Evolutionary conservation across 2,888 invertebrate genomes (phyloP), one percentile per base, ranked within the genome.

Genomic region (Drosophila nigricruria): DNA sequence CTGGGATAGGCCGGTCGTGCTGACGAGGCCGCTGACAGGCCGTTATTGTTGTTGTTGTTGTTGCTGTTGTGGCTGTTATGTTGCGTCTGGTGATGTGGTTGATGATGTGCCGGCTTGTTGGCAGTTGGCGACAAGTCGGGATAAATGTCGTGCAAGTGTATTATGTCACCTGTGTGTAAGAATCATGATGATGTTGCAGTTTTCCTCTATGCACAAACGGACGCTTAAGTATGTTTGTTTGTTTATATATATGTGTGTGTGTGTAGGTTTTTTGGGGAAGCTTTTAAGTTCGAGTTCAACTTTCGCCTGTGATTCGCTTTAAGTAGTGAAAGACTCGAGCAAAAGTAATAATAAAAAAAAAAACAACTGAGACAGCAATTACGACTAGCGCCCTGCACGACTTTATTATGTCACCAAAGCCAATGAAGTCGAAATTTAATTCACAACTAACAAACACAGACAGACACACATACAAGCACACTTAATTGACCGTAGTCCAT

Each of bases 61-160:
- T 36, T 67, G 8, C n/a, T n/a, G n/a, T n/a, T n/a, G 59, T 36
- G 62, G 63, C 45, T 62, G 53, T 43, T 65, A 60, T 73, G 72
- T 3, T 64, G 68, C 20, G 45, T 47, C 34, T 57, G 56, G 5
- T 63, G 59, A 50, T 68, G 81, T 58, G 88, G 78, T 16, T 67
- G 73, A 60, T 79, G 75, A 45, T 53, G 58, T 57, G 70, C 64
- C 36, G 82, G 84, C 76, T 90, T 91, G 70, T 90, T 90, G 54
- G 72, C 81, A 43, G 87, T 84, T 66, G 83, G 78, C 70, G 89
- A 80, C 80, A 92, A 71, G 68, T 92, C 92, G 71, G 93, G 93
- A 82, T 93, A 93, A 70, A 93, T 93, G 82, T 93, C 93, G 84
- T 93, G 91, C 88, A 93, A 91, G 85, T 93, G 93, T 80, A 93